Evolutionary conservation across 2,113 vertebrate species (phyloP).

Genomic region (Mus spicilegus): DNA sequence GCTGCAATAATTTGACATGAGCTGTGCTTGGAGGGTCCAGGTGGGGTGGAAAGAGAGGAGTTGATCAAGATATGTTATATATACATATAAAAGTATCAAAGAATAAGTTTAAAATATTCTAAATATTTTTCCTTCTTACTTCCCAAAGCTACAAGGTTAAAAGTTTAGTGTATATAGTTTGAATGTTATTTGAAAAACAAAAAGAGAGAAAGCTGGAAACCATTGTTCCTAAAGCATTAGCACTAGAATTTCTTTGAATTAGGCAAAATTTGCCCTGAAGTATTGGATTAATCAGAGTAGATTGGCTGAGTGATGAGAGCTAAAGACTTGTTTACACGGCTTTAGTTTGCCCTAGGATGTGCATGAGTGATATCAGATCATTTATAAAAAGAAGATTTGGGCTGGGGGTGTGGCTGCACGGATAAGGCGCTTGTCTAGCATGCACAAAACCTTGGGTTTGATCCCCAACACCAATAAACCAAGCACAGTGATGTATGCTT

Average conservation of each 20-base stretch:
- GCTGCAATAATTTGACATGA: not conserved
- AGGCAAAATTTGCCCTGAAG: not conserved
- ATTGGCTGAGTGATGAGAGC: not conserved
- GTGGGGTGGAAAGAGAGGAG: no score
- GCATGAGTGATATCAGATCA: not conserved
- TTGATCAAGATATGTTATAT: not conserved
- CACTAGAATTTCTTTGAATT: slow-evolving; percentile 41
- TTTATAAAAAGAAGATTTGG: not conserved
- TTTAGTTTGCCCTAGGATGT: slow-evolving; percentile 1
- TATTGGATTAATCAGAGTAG: not conserved
- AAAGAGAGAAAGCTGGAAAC: not conserved
- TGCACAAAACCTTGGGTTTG: not conserved
- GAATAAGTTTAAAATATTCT: not conserved
- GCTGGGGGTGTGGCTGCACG: not conserved
- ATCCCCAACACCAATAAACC: not conserved
- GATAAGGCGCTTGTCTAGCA: not conserved
- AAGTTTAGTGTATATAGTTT: not conserved
- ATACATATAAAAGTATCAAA: not conserved
- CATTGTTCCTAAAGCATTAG: not conserved
- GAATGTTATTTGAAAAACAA: not conserved
- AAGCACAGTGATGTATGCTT: not conserved
- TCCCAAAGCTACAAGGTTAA: slow-evolving; percentile 15
- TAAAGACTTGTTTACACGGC: not conserved
- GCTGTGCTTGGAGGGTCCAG: not conserved
- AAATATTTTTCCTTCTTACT: not conserved